Conservation (phyloP, 1,140 invertebrate species). For the Papilio polyxenes region DNA sequence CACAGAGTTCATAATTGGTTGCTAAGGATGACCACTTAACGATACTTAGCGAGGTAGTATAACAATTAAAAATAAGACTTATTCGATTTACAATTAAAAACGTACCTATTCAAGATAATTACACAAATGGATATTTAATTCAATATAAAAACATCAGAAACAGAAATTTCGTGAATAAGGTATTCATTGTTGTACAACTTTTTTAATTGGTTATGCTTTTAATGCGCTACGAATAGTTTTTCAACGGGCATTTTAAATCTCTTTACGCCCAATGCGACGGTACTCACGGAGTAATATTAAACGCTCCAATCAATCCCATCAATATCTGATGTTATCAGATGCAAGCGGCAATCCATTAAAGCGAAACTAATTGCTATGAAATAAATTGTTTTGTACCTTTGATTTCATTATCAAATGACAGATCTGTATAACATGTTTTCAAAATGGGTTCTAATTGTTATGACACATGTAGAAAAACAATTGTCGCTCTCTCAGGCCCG, state of each 20-base stretch:
- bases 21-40: too few relatives aligned
- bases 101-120: background rate
- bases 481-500: too few relatives aligned
- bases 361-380: slow-evolving; percentile 10
- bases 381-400: background rate
- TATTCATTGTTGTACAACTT: background rate
- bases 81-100: too few relatives aligned
- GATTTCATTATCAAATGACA: too few relatives aligned
- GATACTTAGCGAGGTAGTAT: too few relatives aligned
- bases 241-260: slow-evolving; percentile 1
- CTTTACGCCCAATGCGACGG: background rate
- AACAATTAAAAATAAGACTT: too few relatives aligned
- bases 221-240: background rate
- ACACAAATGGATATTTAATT: background rate
- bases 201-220: slow-evolving; percentile 13
- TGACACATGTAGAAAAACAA: too few relatives aligned
- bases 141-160: background rate
- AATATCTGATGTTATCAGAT: slow-evolving; percentile 29
- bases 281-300: slow-evolving; percentile 2
- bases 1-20: too few relatives aligned
- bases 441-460: too few relatives aligned
- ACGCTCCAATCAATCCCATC: slow-evolving; percentile 24
- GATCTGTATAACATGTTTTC: too few relatives aligned
- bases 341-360: slow-evolving; percentile 30
- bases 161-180: background rate